A percentile compares a stretch with the other conserved stretches of the same genome.
phyloP scores from a whole-genome alignment of 2,888 invertebrate species.

The Athripsodes cinereus region DNA sequence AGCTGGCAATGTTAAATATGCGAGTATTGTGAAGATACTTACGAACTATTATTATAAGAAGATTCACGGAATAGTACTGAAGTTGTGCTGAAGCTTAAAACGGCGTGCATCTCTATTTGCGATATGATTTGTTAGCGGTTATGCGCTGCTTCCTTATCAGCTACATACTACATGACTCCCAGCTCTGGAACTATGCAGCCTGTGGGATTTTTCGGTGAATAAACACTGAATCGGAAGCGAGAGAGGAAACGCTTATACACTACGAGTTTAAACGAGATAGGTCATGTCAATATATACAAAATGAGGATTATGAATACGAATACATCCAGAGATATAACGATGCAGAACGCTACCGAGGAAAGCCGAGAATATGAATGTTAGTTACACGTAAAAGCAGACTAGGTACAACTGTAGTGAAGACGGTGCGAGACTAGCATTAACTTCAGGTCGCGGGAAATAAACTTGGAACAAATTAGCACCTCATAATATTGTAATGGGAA shows the following conservation, averaged over 20 bases:
- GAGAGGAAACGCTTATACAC: not conserved
- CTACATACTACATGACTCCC: not conserved
- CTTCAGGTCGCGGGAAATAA: no score
- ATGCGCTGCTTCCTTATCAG: conserved; percentile 14
- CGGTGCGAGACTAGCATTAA: no score
- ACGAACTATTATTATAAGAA: not conserved
- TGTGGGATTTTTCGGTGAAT: conserved; percentile 2
- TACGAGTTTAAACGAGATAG: not conserved
- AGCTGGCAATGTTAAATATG: no score
- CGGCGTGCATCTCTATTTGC: conserved; percentile 27
- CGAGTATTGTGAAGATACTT: no score
- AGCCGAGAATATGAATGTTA: no score
- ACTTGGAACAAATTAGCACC: no score
- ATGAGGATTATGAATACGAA: not conserved
- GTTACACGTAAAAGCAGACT: no score
- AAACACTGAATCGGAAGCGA: not conserved
- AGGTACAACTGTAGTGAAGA: no score
- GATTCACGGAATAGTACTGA: not conserved
- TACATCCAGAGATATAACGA: no score
- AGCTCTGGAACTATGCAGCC: not conserved
- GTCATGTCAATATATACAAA: not conserved
- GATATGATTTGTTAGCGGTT: conserved; percentile 28
- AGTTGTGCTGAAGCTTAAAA: not conserved
- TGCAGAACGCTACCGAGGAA: no score
- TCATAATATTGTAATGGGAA: no score